phyloP scores from a whole-genome alignment of 2,113 vertebrate genomes.

The Trogon melanurus region DNA sequence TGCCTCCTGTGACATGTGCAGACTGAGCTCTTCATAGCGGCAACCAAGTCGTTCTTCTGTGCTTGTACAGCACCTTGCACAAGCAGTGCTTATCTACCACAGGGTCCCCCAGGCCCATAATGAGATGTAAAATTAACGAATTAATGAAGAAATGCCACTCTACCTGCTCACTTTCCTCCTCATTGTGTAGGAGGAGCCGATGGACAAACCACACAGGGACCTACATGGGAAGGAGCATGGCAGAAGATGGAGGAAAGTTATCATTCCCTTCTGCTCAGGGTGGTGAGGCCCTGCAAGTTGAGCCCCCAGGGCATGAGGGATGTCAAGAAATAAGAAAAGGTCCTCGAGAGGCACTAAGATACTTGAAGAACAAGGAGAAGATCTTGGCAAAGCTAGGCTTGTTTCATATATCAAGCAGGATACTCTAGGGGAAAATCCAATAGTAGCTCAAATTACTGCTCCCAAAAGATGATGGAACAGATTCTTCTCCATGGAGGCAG shows the following conservation, averaged over 20 bases:
- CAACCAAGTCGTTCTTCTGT: constrained; percentile 19
- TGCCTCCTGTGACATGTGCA: constrained; percentile 57
- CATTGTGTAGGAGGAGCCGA: background rate
- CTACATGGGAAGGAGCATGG: accelerated
- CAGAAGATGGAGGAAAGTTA: background rate
- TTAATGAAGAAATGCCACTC: background rate
- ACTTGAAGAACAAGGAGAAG: background rate
- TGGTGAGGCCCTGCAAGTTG: background rate
- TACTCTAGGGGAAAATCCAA: background rate
- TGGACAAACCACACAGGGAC: background rate
- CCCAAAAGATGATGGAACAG: background rate
- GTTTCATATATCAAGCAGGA: background rate
- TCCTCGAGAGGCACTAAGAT: background rate
- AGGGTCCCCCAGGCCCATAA: background rate
- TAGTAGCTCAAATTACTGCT: background rate
- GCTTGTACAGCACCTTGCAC: background rate
- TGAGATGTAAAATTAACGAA: background rate
- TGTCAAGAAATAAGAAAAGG: background rate
- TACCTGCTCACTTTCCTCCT: background rate
- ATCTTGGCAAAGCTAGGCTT: background rate
- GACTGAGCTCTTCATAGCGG: constrained; percentile 49
- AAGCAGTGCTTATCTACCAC: background rate
- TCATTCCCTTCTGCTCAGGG: background rate
- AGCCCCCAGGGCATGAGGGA: background rate
- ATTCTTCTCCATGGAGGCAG: background rate